Base-by-base conservation (phyloP, 2,113 vertebrate species). In the Podarcis muralis region DNA sequence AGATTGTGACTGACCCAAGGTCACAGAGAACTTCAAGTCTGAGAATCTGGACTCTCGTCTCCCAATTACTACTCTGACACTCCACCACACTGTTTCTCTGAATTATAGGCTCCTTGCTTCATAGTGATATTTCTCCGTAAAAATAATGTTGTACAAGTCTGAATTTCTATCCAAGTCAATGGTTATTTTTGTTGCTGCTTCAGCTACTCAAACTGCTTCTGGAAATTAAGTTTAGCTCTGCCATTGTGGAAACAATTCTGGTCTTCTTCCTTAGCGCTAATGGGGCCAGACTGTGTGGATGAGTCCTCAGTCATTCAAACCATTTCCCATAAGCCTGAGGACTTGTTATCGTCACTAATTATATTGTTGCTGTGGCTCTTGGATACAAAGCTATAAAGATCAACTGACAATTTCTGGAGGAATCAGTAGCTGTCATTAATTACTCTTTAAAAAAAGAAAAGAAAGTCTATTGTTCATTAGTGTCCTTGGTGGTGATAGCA, bases 321-420 rank as follows among this genome's bases (percentile, higher is more conserved):
- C 37, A 16, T 57, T 15, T 74, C 22, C 20, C 12, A 65, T 25
- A 83, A 75, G 65, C 35, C 53, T 43, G n/a, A 87, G 37, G 59
- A 82, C 75, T 83, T 35, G 75, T 76, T 88, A 40, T 40, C 35
- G 57, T 30, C 12, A 20, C 27, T 87, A 87, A 87, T 77, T 77
- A 86, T 86, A 87, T 77, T 77, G 77, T 86, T 25, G 30, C 59
- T n/a, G 4, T 30, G 16, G 35, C n/a, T 16, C 57, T 65, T 43
- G 35, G 9, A 22, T 37, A 22, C 35, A 77, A 65, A 12, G 59
- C 35, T 40, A 6, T 65, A 66, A 65, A 66, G 27, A 86, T 66
- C 13, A 65, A 43, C 74, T 77, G 59, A 30, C 59, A 85, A 66
- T 77, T 77, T 30, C 7, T 20, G 23, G 57, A 43, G 35, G 23